These are phyloP conservation scores for Conistra vaccinii DNA, from an alignment of 2,888 invertebrate genomes.

Conservation along the genomic window DNA sequence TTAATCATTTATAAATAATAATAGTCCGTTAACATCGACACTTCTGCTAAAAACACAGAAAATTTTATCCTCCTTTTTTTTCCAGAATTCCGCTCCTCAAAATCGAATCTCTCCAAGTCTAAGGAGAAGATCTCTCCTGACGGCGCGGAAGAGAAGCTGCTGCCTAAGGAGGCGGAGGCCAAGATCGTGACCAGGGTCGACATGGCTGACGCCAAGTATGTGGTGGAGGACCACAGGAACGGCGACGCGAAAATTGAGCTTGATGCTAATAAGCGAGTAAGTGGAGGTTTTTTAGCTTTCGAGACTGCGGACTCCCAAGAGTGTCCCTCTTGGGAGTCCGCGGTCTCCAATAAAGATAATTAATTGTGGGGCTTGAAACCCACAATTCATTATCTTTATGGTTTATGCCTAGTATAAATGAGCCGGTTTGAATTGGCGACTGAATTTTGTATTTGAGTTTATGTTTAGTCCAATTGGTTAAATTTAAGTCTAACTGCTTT, in stretches of 20 bases:
- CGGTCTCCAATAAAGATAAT: too few species aligned
- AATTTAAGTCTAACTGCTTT: not conserved
- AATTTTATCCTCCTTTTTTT: conserved; percentile 1
- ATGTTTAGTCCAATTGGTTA: not conserved
- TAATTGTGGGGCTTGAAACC: not conserved
- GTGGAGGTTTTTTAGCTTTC: not conserved
- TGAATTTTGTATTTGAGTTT: not conserved
- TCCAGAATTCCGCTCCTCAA: conserved; percentile 81
- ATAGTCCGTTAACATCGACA: not conserved
- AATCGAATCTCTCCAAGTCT: conserved; percentile 83
- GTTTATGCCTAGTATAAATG: not conserved
- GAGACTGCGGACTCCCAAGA: too few species aligned
- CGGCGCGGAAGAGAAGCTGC: conserved; percentile 93
- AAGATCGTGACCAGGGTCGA: conserved; percentile 91
- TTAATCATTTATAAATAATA: not conserved
- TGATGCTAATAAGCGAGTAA: conserved; percentile 91
- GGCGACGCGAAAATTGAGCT: conserved; percentile 97
- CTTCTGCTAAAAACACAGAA: not conserved
- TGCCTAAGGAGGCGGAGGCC: conserved; percentile 91
- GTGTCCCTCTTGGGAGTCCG: too few species aligned
- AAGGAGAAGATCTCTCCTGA: conserved; percentile 89
- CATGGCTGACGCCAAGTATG: conserved; percentile 94
- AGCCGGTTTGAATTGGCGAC: not conserved
- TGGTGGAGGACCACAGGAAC: conserved; percentile 94
- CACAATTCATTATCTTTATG: too few species aligned